Evolutionary conservation across 2,113 vertebrate species (phyloP), one percentile per base, ranked within the genome.

Genomic region (Gyps fulvus): DNA sequence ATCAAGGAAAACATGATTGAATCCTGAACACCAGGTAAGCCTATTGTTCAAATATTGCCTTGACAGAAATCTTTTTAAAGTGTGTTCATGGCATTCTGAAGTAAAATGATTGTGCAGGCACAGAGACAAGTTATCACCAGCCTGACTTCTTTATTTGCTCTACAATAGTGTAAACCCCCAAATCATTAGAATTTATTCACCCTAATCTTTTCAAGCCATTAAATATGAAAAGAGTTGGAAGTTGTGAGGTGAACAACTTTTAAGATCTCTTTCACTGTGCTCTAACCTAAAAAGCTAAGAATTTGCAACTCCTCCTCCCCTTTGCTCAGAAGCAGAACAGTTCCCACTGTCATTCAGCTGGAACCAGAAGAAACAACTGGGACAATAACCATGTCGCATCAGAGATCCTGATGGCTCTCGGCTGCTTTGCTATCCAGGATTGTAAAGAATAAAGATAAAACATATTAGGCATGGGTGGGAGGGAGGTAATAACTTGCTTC

Each of bases 381-480:
- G 83, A 95, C 83, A 94, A 97, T 92, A 88, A 92, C 77, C 20
- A 16, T 89, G 87, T 82, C 69, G 85, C 89, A 92, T 94, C 42
- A 91, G 74, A 76, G 43, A 79, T 88, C 79, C 59, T 66, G 43
- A 70, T n/a, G 31, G 27, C 61, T 89, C 73, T 92, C 58, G 78
- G 80, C 57, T 5, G 8, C 70, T 83, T 86, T 4, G 3, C 74
- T 88, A 47, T 77, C 82, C 29, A 52, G 31, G 21, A 76, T 92
- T 93, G 83, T 87, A 96, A 96, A 95, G 85, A 90, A 94, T 96
- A 95, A 96, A 93, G 79, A 93, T 93, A 94, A 98, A 97, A 89
- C 40, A 1, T 95, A 92, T 91, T 93, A 92, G 54, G 65, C 58
- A 47, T 83, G 74, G 58, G 52, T 80, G 65, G 36, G 58, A 63